phyloP scores from a whole-genome alignment of 2,797 vertebrate species.

The Dermochelys coriacea region DNA sequence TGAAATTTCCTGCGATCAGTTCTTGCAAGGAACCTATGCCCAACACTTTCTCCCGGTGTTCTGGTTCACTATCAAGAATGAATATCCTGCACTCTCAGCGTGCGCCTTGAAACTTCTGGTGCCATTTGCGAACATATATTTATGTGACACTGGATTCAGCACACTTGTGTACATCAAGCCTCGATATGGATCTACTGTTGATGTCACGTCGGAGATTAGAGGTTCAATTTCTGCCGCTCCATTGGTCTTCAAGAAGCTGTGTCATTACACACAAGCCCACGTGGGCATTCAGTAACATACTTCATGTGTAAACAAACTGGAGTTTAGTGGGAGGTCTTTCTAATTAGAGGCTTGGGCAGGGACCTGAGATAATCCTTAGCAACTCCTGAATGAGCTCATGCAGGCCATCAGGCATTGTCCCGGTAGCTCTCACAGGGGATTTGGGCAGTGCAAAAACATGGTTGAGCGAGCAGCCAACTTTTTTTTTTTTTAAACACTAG shows the following conservation, averaged over 20 bases:
- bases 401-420: fast-evolving
- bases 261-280: background rate
- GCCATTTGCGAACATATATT: background rate
- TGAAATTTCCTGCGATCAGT: background rate
- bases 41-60: background rate
- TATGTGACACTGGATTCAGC: background rate
- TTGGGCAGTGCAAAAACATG: background rate
- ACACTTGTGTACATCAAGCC: background rate
- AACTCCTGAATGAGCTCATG: background rate
- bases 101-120: background rate
- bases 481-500: background rate
- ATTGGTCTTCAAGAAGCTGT: background rate
- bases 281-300: background rate
- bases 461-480: background rate
- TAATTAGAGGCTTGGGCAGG: background rate
- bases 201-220: background rate
- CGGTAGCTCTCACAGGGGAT: background rate
- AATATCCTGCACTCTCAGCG: background rate
- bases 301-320: background rate
- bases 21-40: background rate
- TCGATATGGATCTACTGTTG: background rate
- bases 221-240: background rate
- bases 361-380: background rate
- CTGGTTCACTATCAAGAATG: background rate
- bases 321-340: background rate